Base-by-base conservation (phyloP, 2,888 invertebrate species). In the Coronaproctus castanopsis region DNA sequence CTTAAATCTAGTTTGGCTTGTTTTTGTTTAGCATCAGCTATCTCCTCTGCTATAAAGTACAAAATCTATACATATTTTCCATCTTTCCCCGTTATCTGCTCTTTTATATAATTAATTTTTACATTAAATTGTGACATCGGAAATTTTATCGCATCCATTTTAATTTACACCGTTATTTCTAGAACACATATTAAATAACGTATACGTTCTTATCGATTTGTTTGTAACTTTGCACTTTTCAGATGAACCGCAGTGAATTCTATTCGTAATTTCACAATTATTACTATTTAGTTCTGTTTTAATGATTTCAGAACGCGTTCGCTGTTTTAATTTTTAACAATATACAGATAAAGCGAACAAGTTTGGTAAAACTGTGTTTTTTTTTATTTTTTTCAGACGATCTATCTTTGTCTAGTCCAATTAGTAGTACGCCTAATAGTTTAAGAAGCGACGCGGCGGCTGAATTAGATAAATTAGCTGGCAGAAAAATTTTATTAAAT, bases 401-500 rank as follows among this genome's bases (percentile, higher is more conserved):
- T 36, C 18, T 52, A 51, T 52, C 53, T 19, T 54, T 57, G 1
- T 21, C 53, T 49, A 21, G 52, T 2, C 22, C 23, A 3, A 36
- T 22, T 2, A 54, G 22, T 55, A 22, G 54, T 48, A 87, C 85
- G 70, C 81, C 83, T 71, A 77, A 82, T 59, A 77, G 82, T 21
- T 83, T 87, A 74, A 78, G 90, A 63, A 85, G 87, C 20, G 91
- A 92, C 73, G 92, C 91, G 48, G 90, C 89, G 23, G 92, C 92
- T 10, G 92, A 93, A 74, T 77, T 93, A 51, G 92, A 93, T 75
- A 81, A 91, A 65, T 79, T 93, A 70, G 84, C 88, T 64, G 79
- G 86, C 67, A 82, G 83, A 71, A 76, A 76, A 54, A 55, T 60
- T 14, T 55, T 57, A 20, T 21, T 21, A 57, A 57, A 36, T 14